Evolutionary conservation across 2,888 invertebrate species (phyloP).

Genomic region (Melitaea athalia): DNA sequence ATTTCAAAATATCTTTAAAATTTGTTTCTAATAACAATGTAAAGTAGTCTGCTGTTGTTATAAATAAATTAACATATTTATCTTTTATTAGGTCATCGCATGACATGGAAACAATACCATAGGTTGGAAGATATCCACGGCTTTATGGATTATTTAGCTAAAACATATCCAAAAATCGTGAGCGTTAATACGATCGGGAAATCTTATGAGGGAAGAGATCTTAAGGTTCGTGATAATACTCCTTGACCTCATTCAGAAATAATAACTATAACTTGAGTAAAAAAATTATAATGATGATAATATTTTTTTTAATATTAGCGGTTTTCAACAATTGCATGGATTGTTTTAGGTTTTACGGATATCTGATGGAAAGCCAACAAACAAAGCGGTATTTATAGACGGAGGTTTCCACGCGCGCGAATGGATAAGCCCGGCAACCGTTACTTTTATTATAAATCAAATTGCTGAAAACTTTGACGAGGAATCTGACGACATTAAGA

Average conservation of each 20-base stretch:
- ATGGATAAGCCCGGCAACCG: constrained; percentile 93
- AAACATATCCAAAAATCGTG: constrained; percentile 88
- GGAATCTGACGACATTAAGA: constrained; percentile 80
- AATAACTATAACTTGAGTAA: not conserved
- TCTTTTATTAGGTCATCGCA: constrained; percentile 66
- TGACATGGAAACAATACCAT: constrained; percentile 93
- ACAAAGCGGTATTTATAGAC: constrained; percentile 88
- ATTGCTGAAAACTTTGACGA: constrained; percentile 88
- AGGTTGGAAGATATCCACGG: constrained; percentile 88
- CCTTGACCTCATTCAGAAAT: not conserved
- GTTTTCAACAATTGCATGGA: not conserved
- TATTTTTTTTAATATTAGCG: not conserved
- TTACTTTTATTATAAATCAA: constrained; percentile 89
- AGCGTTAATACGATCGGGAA: constrained; percentile 89
- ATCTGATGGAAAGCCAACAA: constrained; percentile 85
- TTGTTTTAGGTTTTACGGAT: constrained; percentile 78
- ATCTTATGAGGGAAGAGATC: constrained; percentile 87
- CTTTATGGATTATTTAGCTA: constrained; percentile 89
- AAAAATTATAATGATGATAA: no score
- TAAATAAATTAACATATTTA: constrained; percentile 36
- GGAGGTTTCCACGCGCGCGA: constrained; percentile 95
- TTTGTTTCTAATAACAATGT: not conserved
- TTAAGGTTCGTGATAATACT: constrained; percentile 80
- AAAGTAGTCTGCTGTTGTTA: not conserved
- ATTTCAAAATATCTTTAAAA: constrained; percentile 1